These are phyloP conservation scores for Carabus problematicus DNA, from an alignment of 2,888 invertebrate species.

Conservation along the genomic window DNA sequence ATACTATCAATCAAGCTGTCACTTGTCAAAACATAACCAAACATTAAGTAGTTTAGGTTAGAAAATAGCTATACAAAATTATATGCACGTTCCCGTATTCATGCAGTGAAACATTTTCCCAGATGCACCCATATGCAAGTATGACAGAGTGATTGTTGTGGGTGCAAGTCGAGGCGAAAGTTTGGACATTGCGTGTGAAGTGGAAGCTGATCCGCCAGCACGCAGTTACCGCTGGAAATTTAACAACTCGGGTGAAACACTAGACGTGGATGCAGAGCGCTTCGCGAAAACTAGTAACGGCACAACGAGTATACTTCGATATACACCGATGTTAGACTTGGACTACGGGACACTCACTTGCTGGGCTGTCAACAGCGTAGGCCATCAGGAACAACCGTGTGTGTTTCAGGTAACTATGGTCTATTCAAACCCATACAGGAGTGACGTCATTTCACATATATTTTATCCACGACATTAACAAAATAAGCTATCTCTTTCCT, in stretches of 20 bases:
- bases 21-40: background rate
- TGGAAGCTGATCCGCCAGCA: conserved; percentile 91
- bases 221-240: conserved; percentile 93
- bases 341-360: conserved; percentile 91
- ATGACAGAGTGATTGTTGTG: conserved; percentile 79
- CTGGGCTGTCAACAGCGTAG: conserved; percentile 84
- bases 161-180: conserved; percentile 89
- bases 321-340: conserved; percentile 67
- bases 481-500: no score
- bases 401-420: conserved; percentile 75
- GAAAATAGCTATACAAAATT: no score
- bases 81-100: no score
- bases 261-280: conserved; percentile 80
- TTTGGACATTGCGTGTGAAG: conserved; percentile 85
- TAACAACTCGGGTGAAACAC: conserved; percentile 90
- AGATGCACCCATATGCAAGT: conserved; percentile 85
- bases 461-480: no score
- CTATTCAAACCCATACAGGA: no score
- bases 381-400: conserved; percentile 82
- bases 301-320: conserved; percentile 73
- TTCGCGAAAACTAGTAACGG: conserved; percentile 77
- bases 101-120: conserved; percentile 49
- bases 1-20: background rate
- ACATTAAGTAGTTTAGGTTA: no score
- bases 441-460: no score